A percentile compares a stretch with the other conserved stretches of the same genome.
phyloP scores from a whole-genome alignment of 2,113 vertebrate genomes.

The Syngnathus typhle region DNA sequence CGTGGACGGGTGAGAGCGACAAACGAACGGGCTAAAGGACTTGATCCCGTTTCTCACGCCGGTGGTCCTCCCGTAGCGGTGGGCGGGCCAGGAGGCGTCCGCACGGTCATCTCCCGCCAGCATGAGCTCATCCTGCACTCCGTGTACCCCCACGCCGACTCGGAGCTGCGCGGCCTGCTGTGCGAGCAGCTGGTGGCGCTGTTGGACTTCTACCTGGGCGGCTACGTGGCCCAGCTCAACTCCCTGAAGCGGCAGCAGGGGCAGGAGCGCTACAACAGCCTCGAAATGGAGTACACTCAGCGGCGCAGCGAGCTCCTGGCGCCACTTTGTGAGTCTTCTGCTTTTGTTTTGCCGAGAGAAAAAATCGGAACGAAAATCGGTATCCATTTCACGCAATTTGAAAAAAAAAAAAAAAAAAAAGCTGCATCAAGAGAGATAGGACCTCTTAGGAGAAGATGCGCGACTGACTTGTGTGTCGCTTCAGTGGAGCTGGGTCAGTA shows the following conservation, averaged over 20 bases:
- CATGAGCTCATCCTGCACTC: conserved; percentile 79
- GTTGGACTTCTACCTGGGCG: conserved; percentile 80
- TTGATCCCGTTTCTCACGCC: background rate
- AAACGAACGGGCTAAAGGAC: too few species aligned
- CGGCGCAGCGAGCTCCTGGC: conserved; percentile 80
- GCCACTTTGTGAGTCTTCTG: conserved; percentile 76
- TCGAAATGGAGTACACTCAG: conserved; percentile 89
- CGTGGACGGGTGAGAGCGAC: conserved; percentile 83
- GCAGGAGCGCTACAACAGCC: conserved; percentile 78
- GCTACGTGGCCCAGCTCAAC: conserved; percentile 84
- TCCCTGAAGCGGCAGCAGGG: conserved; percentile 75
- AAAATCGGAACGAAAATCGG: too few species aligned
- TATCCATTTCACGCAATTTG: too few species aligned
- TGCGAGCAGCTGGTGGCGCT: conserved; percentile 88
- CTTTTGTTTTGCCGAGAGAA: too few species aligned
- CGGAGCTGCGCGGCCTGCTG: conserved; percentile 75
- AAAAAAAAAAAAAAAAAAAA: too few species aligned
- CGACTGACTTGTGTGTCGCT: conserved; percentile 12
- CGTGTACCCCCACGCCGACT: conserved; percentile 86
- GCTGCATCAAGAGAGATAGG: too few species aligned
- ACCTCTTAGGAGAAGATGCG: too few species aligned
- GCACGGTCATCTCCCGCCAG: conserved; percentile 74
- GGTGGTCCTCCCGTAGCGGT: conserved; percentile 69
- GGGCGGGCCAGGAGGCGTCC: conserved; percentile 67
- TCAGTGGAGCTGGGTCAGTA: conserved; percentile 89